Conservation (phyloP, 2,797 vertebrate genomes). For the Anableps anableps region DNA sequence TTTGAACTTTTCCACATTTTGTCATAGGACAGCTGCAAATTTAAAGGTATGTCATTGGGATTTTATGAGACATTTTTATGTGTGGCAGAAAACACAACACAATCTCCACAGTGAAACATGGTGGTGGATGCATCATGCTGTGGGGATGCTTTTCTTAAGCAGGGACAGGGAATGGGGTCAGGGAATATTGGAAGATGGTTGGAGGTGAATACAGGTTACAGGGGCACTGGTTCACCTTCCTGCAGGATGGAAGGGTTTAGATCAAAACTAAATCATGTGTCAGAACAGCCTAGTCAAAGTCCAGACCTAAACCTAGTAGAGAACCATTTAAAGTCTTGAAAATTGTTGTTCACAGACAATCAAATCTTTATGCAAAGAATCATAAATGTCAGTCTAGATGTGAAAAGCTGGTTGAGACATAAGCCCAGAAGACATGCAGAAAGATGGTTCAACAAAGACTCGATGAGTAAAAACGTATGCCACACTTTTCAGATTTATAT, state of each 20-base stretch:
- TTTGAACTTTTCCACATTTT: not conserved
- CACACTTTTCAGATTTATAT: constrained; percentile 2
- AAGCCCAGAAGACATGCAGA: not conserved
- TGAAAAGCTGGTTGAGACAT: not conserved
- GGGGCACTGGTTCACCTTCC: too few relatives aligned
- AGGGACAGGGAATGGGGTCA: too few relatives aligned
- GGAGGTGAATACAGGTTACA: too few relatives aligned
- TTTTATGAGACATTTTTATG: not conserved
- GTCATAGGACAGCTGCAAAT: not conserved
- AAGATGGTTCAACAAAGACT: too few relatives aligned
- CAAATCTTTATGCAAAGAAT: not conserved
- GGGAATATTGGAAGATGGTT: too few relatives aligned
- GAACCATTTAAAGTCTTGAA: not conserved
- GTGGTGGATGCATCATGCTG: too few relatives aligned
- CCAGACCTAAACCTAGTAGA: not conserved
- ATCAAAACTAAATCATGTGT: not conserved
- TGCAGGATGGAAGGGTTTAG: too few relatives aligned
- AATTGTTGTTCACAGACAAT: not conserved
- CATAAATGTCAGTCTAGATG: not conserved
- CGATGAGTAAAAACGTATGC: not conserved
- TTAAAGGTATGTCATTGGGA: not conserved
- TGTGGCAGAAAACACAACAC: not conserved
- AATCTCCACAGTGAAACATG: too few relatives aligned
- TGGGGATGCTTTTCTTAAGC: too few relatives aligned
- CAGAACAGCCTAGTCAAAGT: not conserved